Evolutionary conservation across 2,888 invertebrate species (phyloP).

Genomic region (Azorinus chamasolen): DNA sequence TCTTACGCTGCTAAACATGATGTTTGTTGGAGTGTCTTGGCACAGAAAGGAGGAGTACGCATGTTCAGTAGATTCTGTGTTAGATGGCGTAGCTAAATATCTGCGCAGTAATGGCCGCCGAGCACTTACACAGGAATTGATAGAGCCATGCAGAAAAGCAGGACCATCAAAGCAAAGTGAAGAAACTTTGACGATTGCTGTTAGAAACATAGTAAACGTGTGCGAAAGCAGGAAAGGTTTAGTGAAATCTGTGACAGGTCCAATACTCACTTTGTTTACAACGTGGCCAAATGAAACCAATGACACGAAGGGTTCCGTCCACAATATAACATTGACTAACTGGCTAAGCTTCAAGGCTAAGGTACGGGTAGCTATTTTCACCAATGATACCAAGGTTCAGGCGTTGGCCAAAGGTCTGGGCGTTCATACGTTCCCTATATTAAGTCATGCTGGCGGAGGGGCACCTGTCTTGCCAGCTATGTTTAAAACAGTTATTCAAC

Average conservation of each 20-base stretch:
- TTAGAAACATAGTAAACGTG: constrained; percentile 33
- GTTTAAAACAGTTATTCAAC: constrained; percentile 71
- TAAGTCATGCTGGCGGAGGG: constrained; percentile 59
- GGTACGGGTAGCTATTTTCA: constrained; percentile 65
- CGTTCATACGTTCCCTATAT: constrained; percentile 56
- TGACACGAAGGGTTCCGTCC: constrained; percentile 40
- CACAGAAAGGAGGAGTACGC: constrained; percentile 25
- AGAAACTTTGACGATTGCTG: constrained; percentile 29
- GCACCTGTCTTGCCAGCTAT: constrained; percentile 76
- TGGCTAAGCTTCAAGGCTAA: constrained; percentile 66
- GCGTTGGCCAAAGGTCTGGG: constrained; percentile 42
- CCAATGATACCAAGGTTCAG: constrained; percentile 49
- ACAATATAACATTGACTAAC: constrained; percentile 65
- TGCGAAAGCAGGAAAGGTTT: constrained; percentile 17
- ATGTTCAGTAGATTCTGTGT: constrained; percentile 53
- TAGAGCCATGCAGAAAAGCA: constrained; percentile 33
- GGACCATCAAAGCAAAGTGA: constrained; percentile 10
- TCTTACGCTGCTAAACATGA: constrained; percentile 54
- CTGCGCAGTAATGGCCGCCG: constrained; percentile 36
- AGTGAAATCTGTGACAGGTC: constrained; percentile 12
- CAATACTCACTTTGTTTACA: constrained; percentile 68
- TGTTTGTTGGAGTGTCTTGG: constrained; percentile 51
- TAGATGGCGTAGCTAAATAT: constrained; percentile 47
- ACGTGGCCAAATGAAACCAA: constrained; percentile 59
- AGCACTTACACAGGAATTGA: constrained; percentile 30